Evolutionary conservation across 2,113 vertebrate species (phyloP), one percentile per base, ranked within the genome.

Genomic region (Hyaena hyaena): DNA sequence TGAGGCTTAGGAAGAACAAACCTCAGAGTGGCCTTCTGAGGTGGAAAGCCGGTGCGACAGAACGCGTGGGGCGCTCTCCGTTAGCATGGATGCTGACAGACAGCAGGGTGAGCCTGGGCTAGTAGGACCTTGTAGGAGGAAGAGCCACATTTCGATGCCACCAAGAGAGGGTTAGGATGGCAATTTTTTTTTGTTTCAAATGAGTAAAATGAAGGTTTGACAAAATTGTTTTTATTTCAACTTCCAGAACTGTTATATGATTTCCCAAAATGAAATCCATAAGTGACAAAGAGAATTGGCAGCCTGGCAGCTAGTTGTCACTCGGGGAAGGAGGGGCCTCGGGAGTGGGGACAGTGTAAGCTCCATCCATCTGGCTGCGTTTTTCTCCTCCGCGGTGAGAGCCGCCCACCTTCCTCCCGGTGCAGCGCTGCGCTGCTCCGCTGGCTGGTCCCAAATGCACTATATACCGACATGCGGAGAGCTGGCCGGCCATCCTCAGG

Each of bases 321-420:
- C 69, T 96, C 94, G 92, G 95, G 85, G 92, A 84, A 92, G 83
- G 74, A 90, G 92, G 90, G 86, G 74, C 89, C 82, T 88, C 17
- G 79, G 8, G 90, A 96, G 90, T 69, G 87, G 95, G 96, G 97
- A 96, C 93, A 79, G 95, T 95, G 89, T 95, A 93, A 91, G 81
- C 73, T 85, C 88, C 53, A 63, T 84, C 97, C 97, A 98, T 98
- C 97, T 98, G 97, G 93, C 98, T 69, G 35, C 89, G 8, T 93
- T 93, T 97, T 88, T 97, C 50, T 90, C 95, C 90, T 77, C 85
- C 86, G 71, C 79, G 80, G 65, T 95, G 84, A 86, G 96, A 97
- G 97, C 95, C 95, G 12, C 97, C 97, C 98, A 98, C 98, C 87
- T 97, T 97, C 97, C 97, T 97, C 87, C 95, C 90, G 88, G 58